These are phyloP conservation scores for Hipparchia semele DNA, from an alignment of 2,888 invertebrate species.

Conservation along the genomic window DNA sequence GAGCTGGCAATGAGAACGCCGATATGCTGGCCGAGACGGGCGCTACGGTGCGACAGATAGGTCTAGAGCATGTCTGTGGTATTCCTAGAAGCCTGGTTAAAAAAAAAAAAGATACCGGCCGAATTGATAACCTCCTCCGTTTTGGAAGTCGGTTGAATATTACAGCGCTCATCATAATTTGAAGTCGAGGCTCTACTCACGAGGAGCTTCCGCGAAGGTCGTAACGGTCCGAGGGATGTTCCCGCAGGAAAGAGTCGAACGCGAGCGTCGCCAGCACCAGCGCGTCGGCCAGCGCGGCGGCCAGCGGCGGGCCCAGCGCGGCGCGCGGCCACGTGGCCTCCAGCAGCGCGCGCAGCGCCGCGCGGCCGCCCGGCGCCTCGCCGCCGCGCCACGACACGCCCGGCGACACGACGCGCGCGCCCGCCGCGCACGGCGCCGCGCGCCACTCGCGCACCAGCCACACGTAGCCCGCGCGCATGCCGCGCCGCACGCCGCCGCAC, in stretches of 20 bases:
- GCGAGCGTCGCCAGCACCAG: constrained; percentile 31
- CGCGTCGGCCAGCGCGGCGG: constrained; percentile 30
- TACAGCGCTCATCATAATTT: too few species aligned
- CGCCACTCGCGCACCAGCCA: constrained; percentile 61
- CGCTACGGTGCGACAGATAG: too few species aligned
- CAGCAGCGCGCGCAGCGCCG: constrained; percentile 27
- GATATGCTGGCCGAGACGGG: too few species aligned
- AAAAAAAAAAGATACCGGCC: too few species aligned
- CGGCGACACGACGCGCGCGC: constrained; percentile 44
- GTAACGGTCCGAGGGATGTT: constrained; percentile 19
- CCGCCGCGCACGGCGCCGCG: constrained; percentile 14
- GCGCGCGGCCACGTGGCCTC: constrained; percentile 40
- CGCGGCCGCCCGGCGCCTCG: constrained; percentile 18
- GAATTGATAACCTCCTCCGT: too few species aligned
- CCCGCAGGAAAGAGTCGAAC: constrained; percentile 22
- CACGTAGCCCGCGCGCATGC: constrained; percentile 71
- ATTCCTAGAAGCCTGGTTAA: too few species aligned
- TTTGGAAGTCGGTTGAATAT: too few species aligned
- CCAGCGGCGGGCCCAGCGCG: constrained; percentile 6
- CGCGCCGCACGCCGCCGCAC: constrained; percentile 76
- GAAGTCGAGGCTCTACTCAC: constrained; percentile 13
- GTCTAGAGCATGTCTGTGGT: too few species aligned
- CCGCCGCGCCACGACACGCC: constrained; percentile 42
- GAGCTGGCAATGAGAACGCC: too few species aligned
- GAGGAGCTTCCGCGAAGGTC: constrained; percentile 17